A percentile compares a stretch with the other conserved stretches of the same genome.
These are phyloP conservation scores for Drosophila ironensis DNA, from an alignment of 1,140 invertebrate species.

Conservation along the genomic window DNA sequence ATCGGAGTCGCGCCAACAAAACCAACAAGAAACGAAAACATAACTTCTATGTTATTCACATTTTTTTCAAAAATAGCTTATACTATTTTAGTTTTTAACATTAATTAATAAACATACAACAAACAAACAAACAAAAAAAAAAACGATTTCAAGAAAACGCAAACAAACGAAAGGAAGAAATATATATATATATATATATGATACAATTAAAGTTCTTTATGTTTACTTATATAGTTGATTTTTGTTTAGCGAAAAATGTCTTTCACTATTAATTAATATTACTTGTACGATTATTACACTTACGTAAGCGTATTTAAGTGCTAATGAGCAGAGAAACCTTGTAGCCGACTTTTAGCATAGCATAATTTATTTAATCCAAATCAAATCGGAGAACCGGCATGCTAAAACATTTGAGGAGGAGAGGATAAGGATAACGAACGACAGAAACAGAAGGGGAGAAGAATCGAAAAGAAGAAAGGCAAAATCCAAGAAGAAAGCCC, in stretches of 20 bases:
- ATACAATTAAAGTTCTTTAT: conserved; percentile 32
- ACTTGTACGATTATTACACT: conserved; percentile 15
- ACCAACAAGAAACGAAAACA: conserved; percentile 24
- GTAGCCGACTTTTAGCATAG: conserved; percentile 61
- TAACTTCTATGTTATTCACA: conserved; percentile 41
- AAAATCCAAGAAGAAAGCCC: no score
- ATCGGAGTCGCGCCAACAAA: no score
- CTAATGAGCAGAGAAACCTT: conserved; percentile 41
- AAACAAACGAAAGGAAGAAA: not conserved
- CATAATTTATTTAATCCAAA: conserved; percentile 71
- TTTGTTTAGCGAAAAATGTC: conserved; percentile 69
- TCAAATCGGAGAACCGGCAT: no score
- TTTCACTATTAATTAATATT: conserved; percentile 25
- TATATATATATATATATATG: no score
- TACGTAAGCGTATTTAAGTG: conserved; percentile 46
- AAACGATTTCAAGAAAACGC: conserved; percentile 1
- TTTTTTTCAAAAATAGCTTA: conserved; percentile 23
- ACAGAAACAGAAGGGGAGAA: no score
- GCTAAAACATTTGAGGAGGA: no score
- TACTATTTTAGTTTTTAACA: conserved; percentile 16
- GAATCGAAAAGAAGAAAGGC: no score
- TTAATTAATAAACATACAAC: conserved; percentile 8
- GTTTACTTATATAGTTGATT: conserved; percentile 67
- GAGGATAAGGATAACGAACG: no score
- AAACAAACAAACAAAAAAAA: conserved; percentile 2